Percentiles rank a stretch among this genome's conserved stretches.
phyloP scores from a whole-genome alignment of 1,140 invertebrate genomes.

The Platyscapa corneri region DNA sequence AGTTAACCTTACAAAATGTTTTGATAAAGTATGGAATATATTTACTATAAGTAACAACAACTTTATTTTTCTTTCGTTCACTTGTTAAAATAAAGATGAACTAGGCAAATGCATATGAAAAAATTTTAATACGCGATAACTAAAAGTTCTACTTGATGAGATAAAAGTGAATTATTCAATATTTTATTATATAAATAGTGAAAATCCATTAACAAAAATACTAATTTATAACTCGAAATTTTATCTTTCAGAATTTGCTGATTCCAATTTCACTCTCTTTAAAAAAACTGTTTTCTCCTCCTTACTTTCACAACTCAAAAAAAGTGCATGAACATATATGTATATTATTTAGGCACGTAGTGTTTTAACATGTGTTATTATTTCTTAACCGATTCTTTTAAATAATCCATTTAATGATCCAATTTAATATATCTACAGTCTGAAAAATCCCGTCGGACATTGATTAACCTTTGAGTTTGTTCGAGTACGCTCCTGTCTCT shows the following conservation, averaged over 20 bases:
- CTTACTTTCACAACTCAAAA: neutral
- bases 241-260: neutral
- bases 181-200: too few species aligned
- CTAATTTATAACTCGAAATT: neutral
- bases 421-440: neutral
- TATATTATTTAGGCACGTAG: conserved; percentile 50
- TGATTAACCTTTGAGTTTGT: neutral
- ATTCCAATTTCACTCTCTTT: neutral
- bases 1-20: too few species aligned
- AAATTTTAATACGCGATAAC: too few species aligned
- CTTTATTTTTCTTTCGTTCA: too few species aligned
- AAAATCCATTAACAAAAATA: neutral
- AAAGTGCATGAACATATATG: conserved; percentile 36
- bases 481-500: conserved; percentile 24
- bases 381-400: neutral
- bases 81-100: too few species aligned
- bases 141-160: too few species aligned
- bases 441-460: neutral
- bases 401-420: neutral
- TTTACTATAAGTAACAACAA: too few species aligned
- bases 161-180: too few species aligned
- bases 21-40: too few species aligned
- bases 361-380: conserved; percentile 22
- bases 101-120: too few species aligned
- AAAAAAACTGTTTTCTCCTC: neutral